These are phyloP conservation scores for Morpho deidamia DNA, from an alignment of 2,888 invertebrate species.

Conservation along the genomic window DNA sequence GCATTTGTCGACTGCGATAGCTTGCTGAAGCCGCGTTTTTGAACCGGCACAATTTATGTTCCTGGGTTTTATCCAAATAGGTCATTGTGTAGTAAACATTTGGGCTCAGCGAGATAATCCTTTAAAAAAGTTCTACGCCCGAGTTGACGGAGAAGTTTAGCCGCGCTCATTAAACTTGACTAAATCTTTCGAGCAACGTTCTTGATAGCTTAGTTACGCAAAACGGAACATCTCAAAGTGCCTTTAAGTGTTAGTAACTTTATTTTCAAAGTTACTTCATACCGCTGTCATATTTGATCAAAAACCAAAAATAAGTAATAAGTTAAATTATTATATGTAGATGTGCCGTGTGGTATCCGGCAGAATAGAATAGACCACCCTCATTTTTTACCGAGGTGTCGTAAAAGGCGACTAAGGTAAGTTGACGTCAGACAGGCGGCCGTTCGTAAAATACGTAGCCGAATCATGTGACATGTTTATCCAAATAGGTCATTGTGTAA, in stretches of 20 bases:
- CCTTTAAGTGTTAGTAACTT: slow-evolving; percentile 14
- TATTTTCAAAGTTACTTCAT: slow-evolving; percentile 14
- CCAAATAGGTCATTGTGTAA: too few relatives aligned
- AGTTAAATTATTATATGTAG: too few relatives aligned
- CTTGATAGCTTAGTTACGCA: slow-evolving; percentile 33
- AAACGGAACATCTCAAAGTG: slow-evolving; percentile 32
- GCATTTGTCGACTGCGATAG: slow-evolving; percentile 29
- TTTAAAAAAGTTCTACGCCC: slow-evolving; percentile 20
- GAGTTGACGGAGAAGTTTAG: slow-evolving; percentile 25
- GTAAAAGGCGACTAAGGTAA: too few relatives aligned
- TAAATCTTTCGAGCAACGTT: slow-evolving; percentile 29
- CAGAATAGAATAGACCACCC: too few relatives aligned
- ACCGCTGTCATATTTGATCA: slow-evolving; percentile 1
- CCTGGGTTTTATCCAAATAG: slow-evolving; percentile 30
- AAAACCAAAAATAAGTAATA: background rate
- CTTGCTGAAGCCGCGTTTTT: slow-evolving; percentile 33
- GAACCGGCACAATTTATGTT: slow-evolving; percentile 39
- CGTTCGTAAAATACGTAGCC: too few relatives aligned
- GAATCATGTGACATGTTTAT: too few relatives aligned
- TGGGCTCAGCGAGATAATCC: slow-evolving; percentile 18
- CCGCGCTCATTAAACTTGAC: slow-evolving; percentile 31
- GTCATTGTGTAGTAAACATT: slow-evolving; percentile 24
- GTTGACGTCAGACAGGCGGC: too few relatives aligned
- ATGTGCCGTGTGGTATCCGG: too few relatives aligned
- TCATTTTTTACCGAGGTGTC: too few relatives aligned